phyloP scores from a whole-genome alignment of 2,797 vertebrate species.

The Pseudopleuronectes americanus region DNA sequence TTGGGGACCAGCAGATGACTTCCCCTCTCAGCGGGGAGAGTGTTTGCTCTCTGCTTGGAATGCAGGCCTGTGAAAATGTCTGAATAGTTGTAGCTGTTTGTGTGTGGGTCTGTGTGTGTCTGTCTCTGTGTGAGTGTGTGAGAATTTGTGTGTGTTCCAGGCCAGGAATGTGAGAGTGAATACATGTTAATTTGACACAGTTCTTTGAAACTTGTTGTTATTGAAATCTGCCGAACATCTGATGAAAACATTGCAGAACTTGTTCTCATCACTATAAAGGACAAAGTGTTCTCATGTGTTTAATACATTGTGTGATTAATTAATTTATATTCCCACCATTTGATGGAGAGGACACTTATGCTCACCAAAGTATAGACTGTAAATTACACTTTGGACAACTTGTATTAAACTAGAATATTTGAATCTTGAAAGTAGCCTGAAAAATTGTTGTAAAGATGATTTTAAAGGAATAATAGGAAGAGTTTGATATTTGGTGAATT shows the following conservation, averaged over 20 bases:
- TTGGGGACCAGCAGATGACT: constrained; percentile 70
- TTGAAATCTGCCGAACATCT: constrained; percentile 39
- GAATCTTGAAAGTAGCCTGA: too few species aligned
- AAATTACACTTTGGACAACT: constrained; percentile 1
- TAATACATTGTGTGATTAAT: constrained; percentile 10
- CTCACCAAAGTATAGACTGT: constrained; percentile 6
- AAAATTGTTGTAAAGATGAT: too few species aligned
- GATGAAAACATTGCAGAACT: constrained; percentile 36
- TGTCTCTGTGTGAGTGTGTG: constrained; percentile 19
- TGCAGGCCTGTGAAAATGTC: constrained; percentile 71
- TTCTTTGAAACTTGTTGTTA: constrained; percentile 46
- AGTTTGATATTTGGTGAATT: too few species aligned
- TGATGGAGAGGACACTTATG: constrained; percentile 4
- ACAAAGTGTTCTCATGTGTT: constrained; percentile 8
- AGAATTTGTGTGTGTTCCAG: constrained; percentile 17
- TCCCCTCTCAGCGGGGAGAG: constrained; percentile 73
- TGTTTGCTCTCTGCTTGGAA: constrained; percentile 74
- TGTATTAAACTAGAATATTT: not conserved
- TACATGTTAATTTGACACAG: constrained; percentile 61
- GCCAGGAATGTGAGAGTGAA: constrained; percentile 59
- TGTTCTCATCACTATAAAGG: constrained; percentile 32
- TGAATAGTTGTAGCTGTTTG: constrained; percentile 65
- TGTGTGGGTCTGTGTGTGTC: constrained; percentile 40
- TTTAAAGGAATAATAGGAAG: too few species aligned
- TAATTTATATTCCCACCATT: constrained; percentile 12